Evolutionary conservation across 1,140 invertebrate genomes (phyloP), one percentile per base, ranked within the genome.

Genomic region (Drosophila trapezifrons): DNA sequence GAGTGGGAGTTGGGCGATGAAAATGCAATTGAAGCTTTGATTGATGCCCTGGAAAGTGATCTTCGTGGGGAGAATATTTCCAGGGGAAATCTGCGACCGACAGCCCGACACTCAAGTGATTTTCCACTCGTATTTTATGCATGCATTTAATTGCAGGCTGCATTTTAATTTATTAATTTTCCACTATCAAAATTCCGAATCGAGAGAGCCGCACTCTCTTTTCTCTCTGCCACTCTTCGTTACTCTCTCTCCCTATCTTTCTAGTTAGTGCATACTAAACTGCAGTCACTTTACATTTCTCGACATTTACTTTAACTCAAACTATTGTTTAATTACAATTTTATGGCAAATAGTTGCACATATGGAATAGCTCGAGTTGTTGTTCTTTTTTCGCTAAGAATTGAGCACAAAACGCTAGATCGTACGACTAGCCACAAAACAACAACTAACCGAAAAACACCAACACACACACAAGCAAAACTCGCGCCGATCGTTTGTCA

Each of bases 381-480:
- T 32, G 51, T 37, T 54, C 3, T 70, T 57, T 60, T 70, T 54
- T 51, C 46, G 35, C 38, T 54, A 37, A 64, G 58, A 86, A 86
- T 86, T 73, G 62, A 79, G 82, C 80, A 76, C 76, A 79, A 51
- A 51, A 51, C 66, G 62, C 75, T 87, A 87, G 84, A 87, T 89
- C 80, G 79, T 67, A 60, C 84, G 83, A 86, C 76, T 76, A 79
- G 70, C 56, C 49, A 43, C 58, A 45, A 60, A 69, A 73, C 52
- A 82, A 75, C 55, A 69, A 70, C 73, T 54, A 78, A 62, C 54
- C 66, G 49, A 67, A 40, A 12, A 56, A 46, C 56, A 78, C 64
- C 37, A 55, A 59, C 40, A 75, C 59, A 75, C 59, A 59, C 49
- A 37, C 49, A 35, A 29, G 43, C 35, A n/a, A 54, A 54, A 17